Base-by-base conservation (phyloP, 2,113 vertebrate species). In the Phasianus colchicus region DNA sequence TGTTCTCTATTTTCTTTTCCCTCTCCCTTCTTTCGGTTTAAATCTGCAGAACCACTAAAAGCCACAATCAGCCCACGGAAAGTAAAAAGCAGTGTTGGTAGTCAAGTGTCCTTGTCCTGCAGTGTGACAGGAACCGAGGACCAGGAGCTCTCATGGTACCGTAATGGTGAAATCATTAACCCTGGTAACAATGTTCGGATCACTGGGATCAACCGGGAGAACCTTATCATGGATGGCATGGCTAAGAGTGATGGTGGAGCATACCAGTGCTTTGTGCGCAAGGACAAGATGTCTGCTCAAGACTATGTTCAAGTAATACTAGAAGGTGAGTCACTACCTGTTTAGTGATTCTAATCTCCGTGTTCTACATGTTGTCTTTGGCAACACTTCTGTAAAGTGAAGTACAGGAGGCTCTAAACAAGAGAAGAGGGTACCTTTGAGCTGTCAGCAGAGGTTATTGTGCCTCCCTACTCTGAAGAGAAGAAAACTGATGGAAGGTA, bases 201-300 rank as follows among this genome's bases (percentile, higher is more conserved):
- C 97, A 98, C 98, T 13, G 99, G 99, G 0, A 24, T 98, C 93
- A 99, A 98, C 97, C 98, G 98, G 8, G 99, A 99, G 96, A 99
- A 98, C 96, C 98, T 99, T 47, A 98, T 99, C 88, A 99, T 99
- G 98, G 99, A 99, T 70, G 99, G 98, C 93, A 99, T 99, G 99
- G 99, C 98, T 32, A 99, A 99, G 97, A 99, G 99, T 15, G 99
- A 99, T 6, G 99, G 99, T 15, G 99, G 99, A 3, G 99, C 99
- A 4, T 99, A 99, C 97, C 99, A 99, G 97, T 99, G 99, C 96
- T 99, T 99, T 19, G 98, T 99, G 91, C 98, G 99, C 88, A 98
- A 98, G 92, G 98, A 98, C 94, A 99, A 99, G 96, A 99, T 99
- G 98, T 99, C 99, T 1, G 99, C 99, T 29, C 99, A 99, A 95